phyloP scores from a whole-genome alignment of 2,113 vertebrate genomes.

The Python bivittatus region DNA sequence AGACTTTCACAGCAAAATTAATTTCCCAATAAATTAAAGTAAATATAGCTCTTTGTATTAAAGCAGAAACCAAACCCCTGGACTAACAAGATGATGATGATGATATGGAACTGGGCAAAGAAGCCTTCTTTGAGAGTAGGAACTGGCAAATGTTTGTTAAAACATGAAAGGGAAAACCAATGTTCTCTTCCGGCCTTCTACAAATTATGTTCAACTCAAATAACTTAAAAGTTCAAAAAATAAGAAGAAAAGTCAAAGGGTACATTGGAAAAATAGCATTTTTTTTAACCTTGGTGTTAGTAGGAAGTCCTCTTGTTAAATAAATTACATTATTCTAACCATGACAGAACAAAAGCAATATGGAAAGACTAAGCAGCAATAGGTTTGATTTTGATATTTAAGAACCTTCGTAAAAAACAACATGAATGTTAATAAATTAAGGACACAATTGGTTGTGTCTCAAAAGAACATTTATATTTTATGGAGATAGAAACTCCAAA shows the following conservation, averaged over 20 bases:
- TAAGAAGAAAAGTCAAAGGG: constrained; percentile 7
- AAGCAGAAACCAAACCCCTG: neutral
- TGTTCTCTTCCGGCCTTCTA: constrained; percentile 3
- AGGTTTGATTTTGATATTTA: constrained; percentile 40
- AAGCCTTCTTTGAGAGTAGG: constrained; percentile 38
- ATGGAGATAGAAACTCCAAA: neutral
- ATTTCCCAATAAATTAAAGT: constrained; percentile 44
- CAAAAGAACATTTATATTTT: fast-evolving
- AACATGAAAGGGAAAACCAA: constrained; percentile 41
- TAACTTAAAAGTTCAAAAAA: constrained; percentile 38
- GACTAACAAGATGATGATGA: neutral
- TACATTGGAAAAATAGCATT: constrained; percentile 1
- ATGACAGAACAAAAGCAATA: constrained; percentile 6
- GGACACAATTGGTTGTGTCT: constrained; percentile 11
- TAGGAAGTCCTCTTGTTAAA: constrained; percentile 32
- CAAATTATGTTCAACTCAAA: constrained; percentile 39
- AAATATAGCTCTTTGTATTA: constrained; percentile 41
- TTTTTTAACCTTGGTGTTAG: constrained; percentile 38
- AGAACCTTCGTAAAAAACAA: constrained; percentile 44
- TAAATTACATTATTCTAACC: neutral
- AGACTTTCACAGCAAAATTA: constrained; percentile 49
- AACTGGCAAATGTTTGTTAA: constrained; percentile 34
- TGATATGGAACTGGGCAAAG: constrained; percentile 1
- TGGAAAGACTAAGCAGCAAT: constrained; percentile 14
- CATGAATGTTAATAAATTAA: constrained; percentile 42